phyloP scores from a whole-genome alignment of 1,140 invertebrate genomes.

The Papilio machaon region DNA sequence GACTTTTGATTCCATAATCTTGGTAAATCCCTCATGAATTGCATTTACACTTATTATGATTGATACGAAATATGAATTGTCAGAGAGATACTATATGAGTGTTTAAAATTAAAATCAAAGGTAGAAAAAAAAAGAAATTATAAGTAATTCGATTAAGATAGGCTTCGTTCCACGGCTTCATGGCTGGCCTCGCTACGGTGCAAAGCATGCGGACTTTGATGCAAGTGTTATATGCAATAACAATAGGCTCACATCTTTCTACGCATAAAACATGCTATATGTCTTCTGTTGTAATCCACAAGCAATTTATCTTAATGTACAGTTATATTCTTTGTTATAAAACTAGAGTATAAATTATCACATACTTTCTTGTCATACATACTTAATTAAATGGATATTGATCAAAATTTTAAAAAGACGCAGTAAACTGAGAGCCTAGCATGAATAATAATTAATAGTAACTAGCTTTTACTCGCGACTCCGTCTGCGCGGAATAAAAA shows the following conservation, averaged over 20 bases:
- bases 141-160: conserved; percentile 29
- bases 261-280: not conserved
- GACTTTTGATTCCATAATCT: too few species aligned
- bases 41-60: too few species aligned
- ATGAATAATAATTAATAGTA: too few species aligned
- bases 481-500: too few species aligned
- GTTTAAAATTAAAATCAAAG: conserved; percentile 24
- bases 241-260: not conserved
- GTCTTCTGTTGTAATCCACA: not conserved
- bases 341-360: too few species aligned
- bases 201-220: not conserved
- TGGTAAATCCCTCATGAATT: too few species aligned
- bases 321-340: too few species aligned
- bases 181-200: conserved; percentile 16
- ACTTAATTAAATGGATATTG: too few species aligned
- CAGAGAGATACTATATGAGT: not conserved
- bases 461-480: too few species aligned
- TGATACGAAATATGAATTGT: not conserved
- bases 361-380: too few species aligned
- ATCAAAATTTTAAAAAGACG: too few species aligned
- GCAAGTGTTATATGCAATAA: conserved; percentile 19
- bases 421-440: too few species aligned
- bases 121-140: conserved; percentile 34
- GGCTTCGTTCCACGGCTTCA: conserved; percentile 33
- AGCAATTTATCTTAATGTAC: not conserved